Percentiles rank a stretch among this genome's conserved stretches.
Conservation (phyloP, 2,888 invertebrate genomes). For the Patella pellucida region DNA sequence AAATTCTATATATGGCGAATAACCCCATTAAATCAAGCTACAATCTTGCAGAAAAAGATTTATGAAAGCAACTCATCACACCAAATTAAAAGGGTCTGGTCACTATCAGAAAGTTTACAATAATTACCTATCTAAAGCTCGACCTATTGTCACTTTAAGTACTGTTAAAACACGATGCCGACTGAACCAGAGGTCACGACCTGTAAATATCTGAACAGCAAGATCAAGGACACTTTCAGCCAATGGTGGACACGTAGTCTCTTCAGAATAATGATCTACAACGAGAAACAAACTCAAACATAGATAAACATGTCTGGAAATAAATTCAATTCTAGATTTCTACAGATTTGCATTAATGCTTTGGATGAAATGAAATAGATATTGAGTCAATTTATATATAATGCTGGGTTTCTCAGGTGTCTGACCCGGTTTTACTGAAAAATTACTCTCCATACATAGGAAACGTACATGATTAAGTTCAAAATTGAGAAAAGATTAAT, state of each 20-base stretch:
- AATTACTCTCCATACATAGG: neutral
- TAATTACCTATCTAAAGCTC: constrained; percentile 53
- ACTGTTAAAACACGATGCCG: constrained; percentile 48
- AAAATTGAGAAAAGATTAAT: neutral
- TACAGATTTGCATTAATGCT: too few relatives aligned
- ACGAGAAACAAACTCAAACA: neutral
- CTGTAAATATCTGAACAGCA: constrained; percentile 50
- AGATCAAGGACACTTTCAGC: constrained; percentile 50
- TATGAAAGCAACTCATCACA: too few relatives aligned
- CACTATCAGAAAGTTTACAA: neutral
- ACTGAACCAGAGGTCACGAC: constrained; percentile 55
- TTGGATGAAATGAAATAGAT: too few relatives aligned
- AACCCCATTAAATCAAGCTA: too few relatives aligned
- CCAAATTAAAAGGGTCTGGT: too few relatives aligned
- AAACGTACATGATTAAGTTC: neutral
- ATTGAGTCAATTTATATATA: too few relatives aligned
- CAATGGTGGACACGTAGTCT: constrained; percentile 30
- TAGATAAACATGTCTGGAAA: neutral
- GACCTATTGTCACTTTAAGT: constrained; percentile 47
- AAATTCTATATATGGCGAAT: too few relatives aligned
- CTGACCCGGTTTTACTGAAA: too few relatives aligned
- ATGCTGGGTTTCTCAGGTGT: too few relatives aligned
- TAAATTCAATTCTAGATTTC: neutral
- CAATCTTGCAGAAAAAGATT: too few relatives aligned
- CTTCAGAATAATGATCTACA: neutral